Conservation (phyloP, 1,140 invertebrate species). For the Paraescarpia echinospica region DNA sequence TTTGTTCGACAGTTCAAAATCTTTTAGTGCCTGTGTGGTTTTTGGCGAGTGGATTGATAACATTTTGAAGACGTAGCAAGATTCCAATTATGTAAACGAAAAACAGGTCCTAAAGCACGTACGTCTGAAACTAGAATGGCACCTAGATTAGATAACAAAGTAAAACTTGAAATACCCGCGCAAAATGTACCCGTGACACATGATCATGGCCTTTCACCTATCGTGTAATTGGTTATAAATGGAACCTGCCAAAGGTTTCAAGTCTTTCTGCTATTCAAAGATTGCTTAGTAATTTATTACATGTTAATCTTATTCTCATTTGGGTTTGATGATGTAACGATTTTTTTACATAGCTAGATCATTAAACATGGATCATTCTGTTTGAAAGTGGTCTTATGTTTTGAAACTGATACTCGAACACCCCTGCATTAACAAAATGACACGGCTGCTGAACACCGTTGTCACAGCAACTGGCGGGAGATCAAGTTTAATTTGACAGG, state of each 20-base stretch:
- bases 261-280: neutral
- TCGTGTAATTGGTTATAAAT: neutral
- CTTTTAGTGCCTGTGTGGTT: slow-evolving; percentile 27
- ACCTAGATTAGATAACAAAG: neutral
- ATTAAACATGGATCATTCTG: neutral
- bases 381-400: neutral
- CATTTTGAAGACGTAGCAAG: slow-evolving; percentile 8
- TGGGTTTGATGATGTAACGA: neutral
- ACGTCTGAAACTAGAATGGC: neutral
- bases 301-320: neutral
- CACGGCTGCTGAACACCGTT: neutral
- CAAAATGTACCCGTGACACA: neutral
- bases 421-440: neutral
- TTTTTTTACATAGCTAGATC: neutral
- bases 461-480: neutral
- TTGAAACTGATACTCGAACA: neutral
- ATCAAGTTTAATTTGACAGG: neutral
- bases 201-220: neutral
- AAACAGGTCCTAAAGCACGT: neutral
- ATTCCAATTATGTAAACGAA: slow-evolving; percentile 15
- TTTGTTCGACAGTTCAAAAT: slow-evolving; percentile 34
- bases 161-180: slow-evolving; percentile 5
- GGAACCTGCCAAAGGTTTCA: neutral
- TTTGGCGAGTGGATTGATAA: slow-evolving; percentile 29
- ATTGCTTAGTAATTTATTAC: neutral